phyloP scores from a whole-genome alignment of 2,797 vertebrate genomes.

The Bradypus variegatus region DNA sequence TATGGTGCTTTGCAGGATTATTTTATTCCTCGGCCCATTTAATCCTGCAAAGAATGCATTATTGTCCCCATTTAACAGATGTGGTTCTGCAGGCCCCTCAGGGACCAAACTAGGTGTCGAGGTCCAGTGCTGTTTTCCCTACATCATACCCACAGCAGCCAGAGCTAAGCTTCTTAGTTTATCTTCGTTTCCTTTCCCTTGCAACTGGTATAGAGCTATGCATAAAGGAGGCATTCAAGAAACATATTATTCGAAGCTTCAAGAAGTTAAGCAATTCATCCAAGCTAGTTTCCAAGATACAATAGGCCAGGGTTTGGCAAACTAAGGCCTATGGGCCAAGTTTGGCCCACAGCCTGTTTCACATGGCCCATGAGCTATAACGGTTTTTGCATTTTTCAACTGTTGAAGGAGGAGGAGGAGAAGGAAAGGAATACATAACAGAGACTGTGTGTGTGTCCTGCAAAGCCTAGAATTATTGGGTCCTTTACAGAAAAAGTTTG shows the following conservation, averaged over 20 bases:
- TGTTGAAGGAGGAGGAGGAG: not conserved
- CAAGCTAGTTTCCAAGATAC: not conserved
- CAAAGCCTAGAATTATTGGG: not conserved
- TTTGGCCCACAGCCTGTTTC: not conserved
- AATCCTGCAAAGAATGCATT: not conserved
- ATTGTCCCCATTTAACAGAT: not conserved
- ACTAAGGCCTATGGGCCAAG: not conserved
- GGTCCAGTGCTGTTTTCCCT: not conserved
- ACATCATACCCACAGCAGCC: not conserved
- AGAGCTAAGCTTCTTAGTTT: not conserved
- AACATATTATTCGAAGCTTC: not conserved
- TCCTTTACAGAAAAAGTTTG: not conserved
- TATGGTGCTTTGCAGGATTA: not conserved
- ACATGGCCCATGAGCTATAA: not conserved
- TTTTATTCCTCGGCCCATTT: not conserved
- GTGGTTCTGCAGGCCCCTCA: not conserved
- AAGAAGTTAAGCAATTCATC: not conserved
- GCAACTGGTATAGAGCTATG: not conserved
- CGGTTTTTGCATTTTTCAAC: slow-evolving; percentile 7
- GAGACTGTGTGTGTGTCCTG: not conserved
- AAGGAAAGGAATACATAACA: not conserved
- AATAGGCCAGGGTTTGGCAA: not conserved
- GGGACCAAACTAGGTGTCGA: not conserved
- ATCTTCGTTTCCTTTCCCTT: not conserved
- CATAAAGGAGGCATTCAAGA: not conserved